A percentile compares a stretch with the other conserved stretches of the same genome.
Evolutionary conservation across 2,888 invertebrate species (phyloP).

Genomic region (Pemphredon lugubris): DNA sequence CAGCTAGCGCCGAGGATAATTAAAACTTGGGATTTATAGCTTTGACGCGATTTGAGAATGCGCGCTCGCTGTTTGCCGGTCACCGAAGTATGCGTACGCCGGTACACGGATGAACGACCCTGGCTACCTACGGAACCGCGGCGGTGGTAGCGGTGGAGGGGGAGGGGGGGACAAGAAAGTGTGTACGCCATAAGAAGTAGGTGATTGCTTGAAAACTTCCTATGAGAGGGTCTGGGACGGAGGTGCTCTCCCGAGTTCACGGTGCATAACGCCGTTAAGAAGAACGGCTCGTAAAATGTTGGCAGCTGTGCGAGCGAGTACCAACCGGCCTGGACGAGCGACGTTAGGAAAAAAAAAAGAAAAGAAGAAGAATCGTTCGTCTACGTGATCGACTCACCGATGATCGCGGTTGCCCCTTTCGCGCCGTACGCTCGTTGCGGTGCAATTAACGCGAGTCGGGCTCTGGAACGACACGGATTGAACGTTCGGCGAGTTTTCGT

Average conservation of each 20-base stretch:
- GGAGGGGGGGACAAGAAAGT: conserved; percentile 7
- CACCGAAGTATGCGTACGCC: conserved; percentile 5
- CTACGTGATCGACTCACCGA: too few species aligned
- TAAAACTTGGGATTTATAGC: too few species aligned
- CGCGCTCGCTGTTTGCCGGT: too few species aligned
- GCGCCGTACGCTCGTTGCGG: neutral
- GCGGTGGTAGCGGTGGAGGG: neutral
- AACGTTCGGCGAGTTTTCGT: neutral
- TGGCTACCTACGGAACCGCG: too few species aligned
- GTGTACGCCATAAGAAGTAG: conserved; percentile 38
- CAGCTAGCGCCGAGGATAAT: too few species aligned
- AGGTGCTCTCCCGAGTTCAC: conserved; percentile 40
- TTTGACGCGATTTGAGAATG: too few species aligned
- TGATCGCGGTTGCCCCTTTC: neutral
- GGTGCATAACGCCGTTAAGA: conserved; percentile 61
- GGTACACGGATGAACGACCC: conserved; percentile 24
- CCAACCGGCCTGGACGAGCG: neutral
- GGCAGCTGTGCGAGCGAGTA: conserved; percentile 32
- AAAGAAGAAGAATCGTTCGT: too few species aligned
- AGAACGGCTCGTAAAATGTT: conserved; percentile 60
- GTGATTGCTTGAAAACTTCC: conserved; percentile 45
- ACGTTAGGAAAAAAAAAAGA: conserved; percentile 45
- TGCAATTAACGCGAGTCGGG: conserved; percentile 7
- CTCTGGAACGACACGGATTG: neutral
- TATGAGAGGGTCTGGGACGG: conserved; percentile 22